phyloP scores from a whole-genome alignment of 2,888 invertebrate genomes.

The Ctena decussata region DNA sequence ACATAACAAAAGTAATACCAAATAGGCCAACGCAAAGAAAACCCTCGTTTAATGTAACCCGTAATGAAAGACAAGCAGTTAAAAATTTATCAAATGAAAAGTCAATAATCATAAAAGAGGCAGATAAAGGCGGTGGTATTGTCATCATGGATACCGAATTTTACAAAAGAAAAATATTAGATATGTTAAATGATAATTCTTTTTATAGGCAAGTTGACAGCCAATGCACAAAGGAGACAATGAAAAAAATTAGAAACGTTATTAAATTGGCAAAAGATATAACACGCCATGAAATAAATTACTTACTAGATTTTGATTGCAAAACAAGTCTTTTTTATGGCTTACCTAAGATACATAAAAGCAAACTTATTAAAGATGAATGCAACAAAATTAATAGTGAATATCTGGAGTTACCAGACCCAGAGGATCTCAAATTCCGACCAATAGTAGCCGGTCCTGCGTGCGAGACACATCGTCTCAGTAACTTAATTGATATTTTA shows the following conservation, averaged over 20 bases:
- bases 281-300: not conserved
- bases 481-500: not conserved
- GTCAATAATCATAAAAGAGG: not conserved
- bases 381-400: not conserved
- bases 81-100: not conserved
- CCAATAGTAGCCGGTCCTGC: not conserved
- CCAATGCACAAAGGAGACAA: not conserved
- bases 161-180: not conserved
- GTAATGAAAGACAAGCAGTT: not conserved
- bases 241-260: not conserved
- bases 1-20: not conserved
- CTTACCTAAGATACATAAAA: not conserved
- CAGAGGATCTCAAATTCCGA: not conserved
- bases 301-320: not conserved
- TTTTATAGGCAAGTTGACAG: not conserved
- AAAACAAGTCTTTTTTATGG: not conserved
- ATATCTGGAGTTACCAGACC: not conserved
- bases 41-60: not conserved
- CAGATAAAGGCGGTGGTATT: not conserved
- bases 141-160: not conserved
- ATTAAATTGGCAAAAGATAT: not conserved
- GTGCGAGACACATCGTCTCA: slow-evolving; percentile 1
- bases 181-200: not conserved
- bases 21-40: not conserved
- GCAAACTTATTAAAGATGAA: not conserved